phyloP scores from a whole-genome alignment of 2,888 invertebrate species.

The Pseudococcus viburni region DNA sequence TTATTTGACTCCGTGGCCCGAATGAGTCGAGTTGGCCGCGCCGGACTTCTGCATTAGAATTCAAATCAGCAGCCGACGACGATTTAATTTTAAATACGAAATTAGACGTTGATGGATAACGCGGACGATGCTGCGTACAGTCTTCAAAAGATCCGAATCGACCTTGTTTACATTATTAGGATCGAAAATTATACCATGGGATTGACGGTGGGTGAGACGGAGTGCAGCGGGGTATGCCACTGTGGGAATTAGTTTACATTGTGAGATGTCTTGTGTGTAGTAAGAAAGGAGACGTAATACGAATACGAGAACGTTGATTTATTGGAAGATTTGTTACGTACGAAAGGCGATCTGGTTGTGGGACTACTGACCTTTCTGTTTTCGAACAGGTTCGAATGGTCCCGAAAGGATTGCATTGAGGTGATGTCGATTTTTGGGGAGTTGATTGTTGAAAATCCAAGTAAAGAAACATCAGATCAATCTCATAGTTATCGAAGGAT shows the following conservation, averaged over 20 bases:
- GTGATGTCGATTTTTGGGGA: no score
- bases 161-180: conserved; percentile 21
- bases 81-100: conserved; percentile 37
- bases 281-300: background rate
- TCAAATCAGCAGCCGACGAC: conserved; percentile 35
- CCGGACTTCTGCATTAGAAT: background rate
- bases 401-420: no score
- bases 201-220: background rate
- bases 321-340: no score
- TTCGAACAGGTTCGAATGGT: no score
- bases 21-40: background rate
- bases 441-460: no score
- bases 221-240: background rate
- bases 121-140: background rate
- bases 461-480: no score
- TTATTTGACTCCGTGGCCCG: conserved; percentile 13
- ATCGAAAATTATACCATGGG: background rate
- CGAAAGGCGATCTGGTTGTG: no score
- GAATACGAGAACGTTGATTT: background rate
- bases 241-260: conserved; percentile 17
- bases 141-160: conserved; percentile 22
- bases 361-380: no score
- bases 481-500: no score
- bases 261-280: background rate
- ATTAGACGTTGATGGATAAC: conserved; percentile 30